Conservation (phyloP, 2,797 vertebrate species). For the Rhinella marina region DNA sequence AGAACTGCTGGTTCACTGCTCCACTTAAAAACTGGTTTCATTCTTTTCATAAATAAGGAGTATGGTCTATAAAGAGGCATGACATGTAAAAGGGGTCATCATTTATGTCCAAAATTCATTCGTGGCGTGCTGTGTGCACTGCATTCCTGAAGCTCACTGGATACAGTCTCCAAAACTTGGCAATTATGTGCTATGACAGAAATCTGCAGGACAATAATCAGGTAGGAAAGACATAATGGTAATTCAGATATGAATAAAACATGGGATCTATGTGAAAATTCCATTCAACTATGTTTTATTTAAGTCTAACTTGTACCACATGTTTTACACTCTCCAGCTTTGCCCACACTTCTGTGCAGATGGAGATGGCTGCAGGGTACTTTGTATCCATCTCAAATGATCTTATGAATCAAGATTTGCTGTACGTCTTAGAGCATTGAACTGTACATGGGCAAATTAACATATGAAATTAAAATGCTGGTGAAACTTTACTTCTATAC, state of each 20-base stretch:
- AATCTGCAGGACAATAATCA: not conserved
- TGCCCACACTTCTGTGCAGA: not conserved
- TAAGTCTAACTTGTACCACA: not conserved
- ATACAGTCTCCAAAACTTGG: too few relatives aligned
- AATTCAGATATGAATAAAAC: constrained; percentile 18
- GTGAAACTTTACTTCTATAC: too few relatives aligned
- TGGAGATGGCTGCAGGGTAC: not conserved
- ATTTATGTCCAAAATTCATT: too few relatives aligned
- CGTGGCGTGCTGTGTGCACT: too few relatives aligned
- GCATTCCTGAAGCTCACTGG: too few relatives aligned
- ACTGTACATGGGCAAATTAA: not conserved
- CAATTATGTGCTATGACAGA: not conserved
- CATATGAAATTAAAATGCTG: constrained; percentile 2
- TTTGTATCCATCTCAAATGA: not conserved
- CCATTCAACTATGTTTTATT: constrained; percentile 14
- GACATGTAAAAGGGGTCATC: too few relatives aligned
- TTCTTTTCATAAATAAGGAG: too few relatives aligned
- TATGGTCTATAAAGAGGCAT: too few relatives aligned
- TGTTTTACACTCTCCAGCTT: not conserved
- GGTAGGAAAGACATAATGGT: not conserved
- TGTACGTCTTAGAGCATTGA: not conserved
- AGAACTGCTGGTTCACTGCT: too few relatives aligned
- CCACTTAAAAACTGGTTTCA: too few relatives aligned
- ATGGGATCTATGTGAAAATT: constrained; percentile 12
- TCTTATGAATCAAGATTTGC: not conserved